Percentiles rank a stretch among this genome's conserved stretches.
These are phyloP conservation scores for Puffinus mauretanicus DNA, from an alignment of 2,113 vertebrate genomes.

Conservation along the genomic window DNA sequence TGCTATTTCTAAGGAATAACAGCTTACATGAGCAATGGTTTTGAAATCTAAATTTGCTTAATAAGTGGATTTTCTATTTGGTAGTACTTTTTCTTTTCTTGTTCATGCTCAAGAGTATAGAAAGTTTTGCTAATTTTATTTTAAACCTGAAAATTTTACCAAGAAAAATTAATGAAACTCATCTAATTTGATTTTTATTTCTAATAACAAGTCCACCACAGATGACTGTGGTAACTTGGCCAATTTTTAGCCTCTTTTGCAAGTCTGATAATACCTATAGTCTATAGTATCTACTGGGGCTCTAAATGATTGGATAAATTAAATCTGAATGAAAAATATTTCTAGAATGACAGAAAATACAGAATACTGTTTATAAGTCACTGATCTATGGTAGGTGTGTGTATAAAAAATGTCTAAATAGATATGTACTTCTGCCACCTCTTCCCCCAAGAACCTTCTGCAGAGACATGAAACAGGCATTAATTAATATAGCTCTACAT, in stretches of 20 bases:
- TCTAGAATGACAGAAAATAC: background rate
- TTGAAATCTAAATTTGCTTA: background rate
- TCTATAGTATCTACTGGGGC: background rate
- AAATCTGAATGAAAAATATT: background rate
- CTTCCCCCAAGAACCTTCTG: background rate
- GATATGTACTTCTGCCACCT: background rate
- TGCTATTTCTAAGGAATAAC: background rate
- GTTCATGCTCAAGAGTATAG: rapidly evolving
- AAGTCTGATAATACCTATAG: background rate
- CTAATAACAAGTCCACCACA: background rate
- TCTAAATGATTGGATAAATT: background rate
- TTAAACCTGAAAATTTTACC: background rate
- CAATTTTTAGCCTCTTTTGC: background rate
- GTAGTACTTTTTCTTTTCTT: background rate
- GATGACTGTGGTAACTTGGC: background rate
- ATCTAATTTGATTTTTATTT: background rate
- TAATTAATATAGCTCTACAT: background rate
- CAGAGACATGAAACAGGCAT: background rate
- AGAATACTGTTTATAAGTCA: background rate
- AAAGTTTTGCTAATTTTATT: background rate
- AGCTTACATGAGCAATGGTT: background rate
- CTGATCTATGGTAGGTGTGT: background rate
- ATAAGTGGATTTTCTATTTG: background rate
- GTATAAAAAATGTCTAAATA: background rate
- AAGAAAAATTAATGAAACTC: background rate